Percentiles rank a stretch among this genome's conserved stretches.
These are phyloP conservation scores for Leuciscus idus DNA, from an alignment of 2,113 vertebrate genomes.

Conservation along the genomic window DNA sequence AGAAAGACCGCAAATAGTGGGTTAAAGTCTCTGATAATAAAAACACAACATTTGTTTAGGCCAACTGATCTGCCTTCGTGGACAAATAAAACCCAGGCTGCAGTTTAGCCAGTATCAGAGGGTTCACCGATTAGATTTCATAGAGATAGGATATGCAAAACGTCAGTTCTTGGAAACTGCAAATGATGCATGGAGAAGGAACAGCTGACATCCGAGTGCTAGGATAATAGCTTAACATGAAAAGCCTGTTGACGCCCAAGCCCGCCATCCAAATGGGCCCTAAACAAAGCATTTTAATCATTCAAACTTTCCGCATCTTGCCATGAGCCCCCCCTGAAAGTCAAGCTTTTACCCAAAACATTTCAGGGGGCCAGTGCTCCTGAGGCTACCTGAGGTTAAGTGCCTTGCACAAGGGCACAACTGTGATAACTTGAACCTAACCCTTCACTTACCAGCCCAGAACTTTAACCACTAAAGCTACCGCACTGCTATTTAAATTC, in stretches of 20 bases:
- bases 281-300: conserved; percentile 20
- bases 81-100: conserved; percentile 42
- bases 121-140: conserved; percentile 48
- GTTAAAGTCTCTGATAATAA: conserved; percentile 7
- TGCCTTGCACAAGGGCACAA: conserved; percentile 23
- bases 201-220: not conserved
- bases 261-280: not conserved
- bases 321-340: not conserved
- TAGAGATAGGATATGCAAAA: conserved; percentile 47
- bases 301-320: not conserved
- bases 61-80: not conserved
- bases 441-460: not conserved
- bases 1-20: not conserved
- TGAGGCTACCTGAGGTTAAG: conserved; percentile 16
- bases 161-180: conserved; percentile 55
- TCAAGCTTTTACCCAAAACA: conserved; percentile 2
- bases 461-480: not conserved
- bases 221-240: conserved; percentile 65
- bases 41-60: not conserved
- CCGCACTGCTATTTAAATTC: not conserved
- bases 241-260: conserved; percentile 37
- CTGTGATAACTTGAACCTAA: conserved; percentile 10
- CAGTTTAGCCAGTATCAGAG: conserved; percentile 41
- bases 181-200: conserved; percentile 6
- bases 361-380: not conserved